Percentiles rank a stretch among this genome's conserved stretches.
Evolutionary conservation across 2,113 vertebrate genomes (phyloP).

Genomic region (Periophthalmodon schlosseri): DNA sequence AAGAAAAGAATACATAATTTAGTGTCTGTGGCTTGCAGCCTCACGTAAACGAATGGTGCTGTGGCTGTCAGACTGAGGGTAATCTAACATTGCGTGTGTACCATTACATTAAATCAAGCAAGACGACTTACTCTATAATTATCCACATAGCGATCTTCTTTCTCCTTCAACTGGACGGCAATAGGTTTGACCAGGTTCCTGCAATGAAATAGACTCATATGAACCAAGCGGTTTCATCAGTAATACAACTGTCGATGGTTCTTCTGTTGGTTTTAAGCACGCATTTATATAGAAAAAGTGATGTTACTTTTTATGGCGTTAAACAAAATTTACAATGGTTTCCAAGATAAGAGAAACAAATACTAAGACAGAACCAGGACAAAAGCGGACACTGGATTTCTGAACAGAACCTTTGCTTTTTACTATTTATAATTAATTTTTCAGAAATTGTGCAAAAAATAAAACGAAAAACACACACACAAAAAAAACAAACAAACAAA

Average conservation of each 20-base stretch:
- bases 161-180: constrained; percentile 97
- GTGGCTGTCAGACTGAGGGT: not conserved
- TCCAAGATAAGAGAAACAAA: not conserved
- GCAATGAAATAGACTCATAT: constrained; percentile 11
- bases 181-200: constrained; percentile 96
- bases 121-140: constrained; percentile 87
- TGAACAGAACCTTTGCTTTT: not conserved
- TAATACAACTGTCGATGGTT: not conserved
- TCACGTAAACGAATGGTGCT: not conserved
- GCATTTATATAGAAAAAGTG: not conserved
- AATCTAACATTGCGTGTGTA: not conserved
- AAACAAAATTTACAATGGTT: not conserved
- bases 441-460: too few species aligned
- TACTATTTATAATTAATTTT: too few species aligned
- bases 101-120: not conserved
- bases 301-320: not conserved
- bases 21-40: not conserved
- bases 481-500: too few species aligned
- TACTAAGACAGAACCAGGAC: not conserved
- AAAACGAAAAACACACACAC: too few species aligned
- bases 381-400: not conserved
- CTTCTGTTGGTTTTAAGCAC: not conserved
- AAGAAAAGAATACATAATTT: not conserved
- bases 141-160: constrained; percentile 97
- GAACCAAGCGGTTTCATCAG: not conserved